A percentile compares a stretch with the other conserved stretches of the same genome.
Conservation (phyloP, 1,140 invertebrate species). For the Macrobrachium rosenbergii region DNA sequence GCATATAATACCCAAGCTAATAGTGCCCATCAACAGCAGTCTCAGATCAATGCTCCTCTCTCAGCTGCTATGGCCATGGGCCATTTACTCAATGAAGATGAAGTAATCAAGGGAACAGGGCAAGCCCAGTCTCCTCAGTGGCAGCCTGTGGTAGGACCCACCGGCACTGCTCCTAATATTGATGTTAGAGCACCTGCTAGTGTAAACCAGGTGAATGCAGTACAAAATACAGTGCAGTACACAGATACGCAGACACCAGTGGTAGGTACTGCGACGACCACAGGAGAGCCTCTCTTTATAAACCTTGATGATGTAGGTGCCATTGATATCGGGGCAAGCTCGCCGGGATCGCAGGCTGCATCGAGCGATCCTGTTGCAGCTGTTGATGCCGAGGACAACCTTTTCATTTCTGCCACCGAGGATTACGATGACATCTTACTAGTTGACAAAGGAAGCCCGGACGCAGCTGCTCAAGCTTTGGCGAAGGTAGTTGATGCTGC, state of each 20-base stretch:
- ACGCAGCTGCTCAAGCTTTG: slow-evolving; percentile 39
- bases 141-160: slow-evolving; percentile 19
- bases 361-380: neutral
- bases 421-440: slow-evolving; percentile 45
- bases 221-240: neutral
- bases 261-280: neutral
- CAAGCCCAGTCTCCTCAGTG: neutral
- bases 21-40: neutral
- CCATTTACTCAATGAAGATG: slow-evolving; percentile 48
- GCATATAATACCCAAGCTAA: neutral
- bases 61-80: slow-evolving; percentile 57
- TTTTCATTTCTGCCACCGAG: slow-evolving; percentile 39
- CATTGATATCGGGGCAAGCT: neutral
- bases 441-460: slow-evolving; percentile 41
- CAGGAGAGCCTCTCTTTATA: slow-evolving; percentile 40
- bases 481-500: slow-evolving; percentile 43
- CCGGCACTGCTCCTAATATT: neutral
- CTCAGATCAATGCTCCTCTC: slow-evolving; percentile 43
- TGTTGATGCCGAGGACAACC: slow-evolving; percentile 29
- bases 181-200: neutral
- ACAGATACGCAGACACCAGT: neutral
- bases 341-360: neutral
- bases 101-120: slow-evolving; percentile 21
- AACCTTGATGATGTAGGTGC: slow-evolving; percentile 19
- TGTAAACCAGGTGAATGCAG: neutral